Evolutionary conservation across 2,888 invertebrate genomes (phyloP), one percentile per base, ranked within the genome.

Genomic region (Scaptomyza parva): DNA sequence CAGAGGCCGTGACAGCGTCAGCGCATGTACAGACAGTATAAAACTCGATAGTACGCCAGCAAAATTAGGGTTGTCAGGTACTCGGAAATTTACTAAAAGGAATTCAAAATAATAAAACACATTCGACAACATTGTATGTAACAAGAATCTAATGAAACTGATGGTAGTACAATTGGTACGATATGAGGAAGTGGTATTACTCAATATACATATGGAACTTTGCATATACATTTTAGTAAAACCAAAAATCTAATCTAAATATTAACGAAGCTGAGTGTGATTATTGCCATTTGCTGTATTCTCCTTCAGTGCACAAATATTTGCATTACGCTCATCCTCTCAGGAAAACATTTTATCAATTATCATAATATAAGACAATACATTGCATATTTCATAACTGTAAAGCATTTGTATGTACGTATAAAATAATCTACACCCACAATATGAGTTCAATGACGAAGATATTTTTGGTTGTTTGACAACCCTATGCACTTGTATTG

Each of bases 1-100:
- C 81, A 78, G 86, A 78, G 88, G 76, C 84, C 78, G 84, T 78
- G 86, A 78, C 83, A 84, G 86, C 83, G 78, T 79, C 87, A 82
- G 87, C 78, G 82, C 82, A 87, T 82, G 71, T 80, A 83, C 78
- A 79, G 70, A 71, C 75, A 52, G 64, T 71, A 79, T 61, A 88
- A 88, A 88, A 84, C 86, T 84, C 84, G 86, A 88, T 88, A 80
- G 84, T 82, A 80, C 72, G 66, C 43, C 48, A 58, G 50, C 58
- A 18, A 18, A 47, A 47, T 2, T 52, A 83, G 84, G 66, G 88
- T 78, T 88, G 88, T 44, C 84, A 73, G 24, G 20, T 59, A 18
- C 11, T 18, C 5, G 7, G 6, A 35, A 52, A 20, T 18, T 14
- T 6, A 33, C 18, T 8, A 11, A 9, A 14, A 44, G 4, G 54